Conservation (phyloP, 2,113 vertebrate species). For the Ciconia maguari region DNA sequence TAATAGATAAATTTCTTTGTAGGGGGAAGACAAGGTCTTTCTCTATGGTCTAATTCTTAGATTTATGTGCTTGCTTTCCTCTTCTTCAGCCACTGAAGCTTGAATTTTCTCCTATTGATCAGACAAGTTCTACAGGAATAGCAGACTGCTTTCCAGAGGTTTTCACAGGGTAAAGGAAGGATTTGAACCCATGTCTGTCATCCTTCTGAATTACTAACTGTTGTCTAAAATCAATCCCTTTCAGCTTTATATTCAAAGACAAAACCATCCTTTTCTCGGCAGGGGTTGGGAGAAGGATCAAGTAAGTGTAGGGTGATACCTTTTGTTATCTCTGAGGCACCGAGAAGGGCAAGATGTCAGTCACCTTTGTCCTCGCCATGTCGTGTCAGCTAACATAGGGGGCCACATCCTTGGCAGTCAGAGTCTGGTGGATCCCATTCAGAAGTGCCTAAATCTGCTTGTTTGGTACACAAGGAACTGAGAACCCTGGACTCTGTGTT, state of each 20-base stretch:
- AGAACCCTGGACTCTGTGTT: background rate
- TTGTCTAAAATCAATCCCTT: background rate
- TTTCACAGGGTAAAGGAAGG: background rate
- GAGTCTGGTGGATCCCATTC: background rate
- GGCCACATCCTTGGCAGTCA: background rate
- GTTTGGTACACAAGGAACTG: background rate
- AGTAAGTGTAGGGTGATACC: background rate
- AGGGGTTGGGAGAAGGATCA: background rate
- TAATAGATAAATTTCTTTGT: background rate
- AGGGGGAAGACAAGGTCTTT: background rate
- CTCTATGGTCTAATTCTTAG: background rate
- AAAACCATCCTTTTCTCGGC: background rate
- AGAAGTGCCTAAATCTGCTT: background rate
- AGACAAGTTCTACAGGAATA: background rate
- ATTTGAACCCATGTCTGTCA: background rate
- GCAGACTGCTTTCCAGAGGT: background rate
- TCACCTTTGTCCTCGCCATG: background rate
- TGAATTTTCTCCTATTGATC: background rate
- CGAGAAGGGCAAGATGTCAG: background rate
- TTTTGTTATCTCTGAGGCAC: background rate
- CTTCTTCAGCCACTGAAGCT: background rate
- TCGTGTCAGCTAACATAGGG: background rate
- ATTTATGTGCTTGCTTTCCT: background rate
- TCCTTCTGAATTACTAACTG: background rate
- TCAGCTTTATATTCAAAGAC: background rate